Conservation (phyloP, 2,797 vertebrate species). For the Glyptemys insculpta region DNA sequence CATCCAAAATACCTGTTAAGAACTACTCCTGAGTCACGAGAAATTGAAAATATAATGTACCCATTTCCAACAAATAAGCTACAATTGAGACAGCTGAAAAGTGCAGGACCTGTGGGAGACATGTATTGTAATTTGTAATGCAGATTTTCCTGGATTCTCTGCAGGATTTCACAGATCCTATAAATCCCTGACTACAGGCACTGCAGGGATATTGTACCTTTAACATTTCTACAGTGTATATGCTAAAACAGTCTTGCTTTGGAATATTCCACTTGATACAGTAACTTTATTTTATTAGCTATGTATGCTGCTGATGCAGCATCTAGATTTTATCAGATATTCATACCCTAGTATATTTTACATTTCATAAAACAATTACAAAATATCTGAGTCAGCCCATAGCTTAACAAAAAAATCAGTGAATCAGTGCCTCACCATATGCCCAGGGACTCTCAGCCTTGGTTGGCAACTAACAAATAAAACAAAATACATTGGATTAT, state of each 20-base stretch:
- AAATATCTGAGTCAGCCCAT: not conserved
- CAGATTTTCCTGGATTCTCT: conserved; percentile 20
- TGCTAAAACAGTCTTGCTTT: not conserved
- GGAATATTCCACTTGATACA: not conserved
- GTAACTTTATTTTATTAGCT: not conserved
- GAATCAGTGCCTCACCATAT: not conserved
- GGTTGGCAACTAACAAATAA: not conserved
- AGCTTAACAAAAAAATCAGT: not conserved
- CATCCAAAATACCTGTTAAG: not conserved
- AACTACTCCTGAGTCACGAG: not conserved
- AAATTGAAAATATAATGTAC: not conserved
- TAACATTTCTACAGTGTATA: not conserved
- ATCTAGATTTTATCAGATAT: not conserved
- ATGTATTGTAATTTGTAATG: not conserved
- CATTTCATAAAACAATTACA: not conserved
- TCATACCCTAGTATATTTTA: not conserved
- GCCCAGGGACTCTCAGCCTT: not conserved
- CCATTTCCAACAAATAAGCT: not conserved
- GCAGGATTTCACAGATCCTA: not conserved
- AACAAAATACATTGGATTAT: not conserved
- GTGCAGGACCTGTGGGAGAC: not conserved
- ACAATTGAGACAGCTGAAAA: not conserved
- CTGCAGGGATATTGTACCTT: not conserved
- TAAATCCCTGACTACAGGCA: not conserved
- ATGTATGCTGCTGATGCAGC: not conserved